These are phyloP conservation scores for Pagrus major DNA, from an alignment of 2,113 vertebrate species.

Conservation along the genomic window DNA sequence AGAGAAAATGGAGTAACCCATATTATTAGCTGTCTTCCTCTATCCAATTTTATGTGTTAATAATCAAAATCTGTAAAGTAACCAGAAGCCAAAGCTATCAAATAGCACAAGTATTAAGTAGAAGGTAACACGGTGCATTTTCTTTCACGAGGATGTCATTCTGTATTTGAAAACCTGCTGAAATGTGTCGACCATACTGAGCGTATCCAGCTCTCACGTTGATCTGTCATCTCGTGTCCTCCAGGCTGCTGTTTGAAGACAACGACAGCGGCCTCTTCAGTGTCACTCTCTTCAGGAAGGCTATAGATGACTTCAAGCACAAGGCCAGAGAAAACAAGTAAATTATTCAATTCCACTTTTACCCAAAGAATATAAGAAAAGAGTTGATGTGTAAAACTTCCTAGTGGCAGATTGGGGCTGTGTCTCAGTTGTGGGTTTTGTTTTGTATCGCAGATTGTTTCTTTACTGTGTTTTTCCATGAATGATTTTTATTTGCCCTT, in stretches of 20 bases:
- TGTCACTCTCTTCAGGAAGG: slow-evolving; percentile 97
- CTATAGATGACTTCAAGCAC: slow-evolving; percentile 96
- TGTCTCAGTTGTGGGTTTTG: neutral
- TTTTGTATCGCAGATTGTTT: neutral
- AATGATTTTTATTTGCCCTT: neutral
- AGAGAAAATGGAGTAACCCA: too few species aligned
- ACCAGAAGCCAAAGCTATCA: neutral
- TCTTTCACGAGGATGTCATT: neutral
- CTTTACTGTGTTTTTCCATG: slow-evolving; percentile 3
- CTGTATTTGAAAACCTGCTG: neutral
- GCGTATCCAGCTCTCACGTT: neutral
- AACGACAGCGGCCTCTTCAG: slow-evolving; percentile 96
- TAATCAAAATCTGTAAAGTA: neutral
- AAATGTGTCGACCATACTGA: neutral
- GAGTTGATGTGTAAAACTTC: neutral
- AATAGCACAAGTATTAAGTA: neutral
- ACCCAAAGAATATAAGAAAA: neutral
- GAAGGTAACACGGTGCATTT: neutral
- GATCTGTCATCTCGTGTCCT: neutral
- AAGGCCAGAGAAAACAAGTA: slow-evolving; percentile 99
- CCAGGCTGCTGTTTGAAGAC: slow-evolving; percentile 95
- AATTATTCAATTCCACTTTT: slow-evolving; percentile 37
- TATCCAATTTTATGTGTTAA: too few species aligned
- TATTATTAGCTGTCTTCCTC: too few species aligned
- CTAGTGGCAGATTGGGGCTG: neutral